phyloP scores from a whole-genome alignment of 2,797 vertebrate genomes.

The Poeciliopsis presidionis region DNA sequence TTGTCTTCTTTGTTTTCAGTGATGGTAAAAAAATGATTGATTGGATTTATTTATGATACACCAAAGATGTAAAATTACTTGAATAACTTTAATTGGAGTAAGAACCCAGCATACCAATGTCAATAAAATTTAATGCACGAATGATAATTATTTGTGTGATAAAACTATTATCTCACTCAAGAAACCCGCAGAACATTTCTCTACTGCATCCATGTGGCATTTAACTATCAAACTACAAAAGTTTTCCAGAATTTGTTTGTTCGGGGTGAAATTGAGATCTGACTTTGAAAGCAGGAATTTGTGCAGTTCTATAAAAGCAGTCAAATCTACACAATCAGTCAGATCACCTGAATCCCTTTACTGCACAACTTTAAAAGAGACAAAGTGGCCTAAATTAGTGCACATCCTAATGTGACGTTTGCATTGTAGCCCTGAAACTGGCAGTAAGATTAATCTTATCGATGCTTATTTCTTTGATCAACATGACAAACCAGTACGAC shows the following conservation, averaged over 20 bases:
- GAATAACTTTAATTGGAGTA: background rate
- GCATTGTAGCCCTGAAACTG: background rate
- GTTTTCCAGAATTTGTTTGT: background rate
- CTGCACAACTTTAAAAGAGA: background rate
- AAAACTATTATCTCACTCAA: background rate
- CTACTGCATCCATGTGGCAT: background rate
- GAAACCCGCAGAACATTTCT: background rate
- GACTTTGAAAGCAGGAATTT: background rate
- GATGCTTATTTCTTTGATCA: background rate
- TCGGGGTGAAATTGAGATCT: background rate
- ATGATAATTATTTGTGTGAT: background rate
- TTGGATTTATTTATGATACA: background rate
- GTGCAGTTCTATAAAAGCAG: background rate
- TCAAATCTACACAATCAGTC: background rate
- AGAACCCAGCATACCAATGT: background rate
- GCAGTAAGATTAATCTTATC: background rate
- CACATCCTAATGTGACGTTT: background rate
- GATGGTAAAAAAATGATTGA: background rate
- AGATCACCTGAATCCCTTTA: background rate
- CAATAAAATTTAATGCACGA: background rate
- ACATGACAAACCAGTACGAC: background rate
- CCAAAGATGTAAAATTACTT: background rate
- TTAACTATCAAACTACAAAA: background rate
- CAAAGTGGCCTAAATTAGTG: background rate
- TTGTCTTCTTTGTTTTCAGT: background rate